These are phyloP conservation scores for Scartelaos histophorus DNA, from an alignment of 2,113 vertebrate species.

Conservation along the genomic window DNA sequence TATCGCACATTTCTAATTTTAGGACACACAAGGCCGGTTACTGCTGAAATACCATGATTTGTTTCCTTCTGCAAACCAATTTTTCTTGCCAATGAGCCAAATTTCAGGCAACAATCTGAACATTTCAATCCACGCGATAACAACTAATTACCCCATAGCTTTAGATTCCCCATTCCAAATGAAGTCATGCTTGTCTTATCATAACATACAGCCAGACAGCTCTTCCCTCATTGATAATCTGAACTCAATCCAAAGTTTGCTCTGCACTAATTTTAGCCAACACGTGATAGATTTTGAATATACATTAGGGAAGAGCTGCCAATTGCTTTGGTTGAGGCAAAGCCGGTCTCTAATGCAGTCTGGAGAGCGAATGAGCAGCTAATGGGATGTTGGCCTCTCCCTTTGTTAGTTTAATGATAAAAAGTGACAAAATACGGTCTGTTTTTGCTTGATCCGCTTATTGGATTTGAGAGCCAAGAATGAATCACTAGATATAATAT, in stretches of 20 bases:
- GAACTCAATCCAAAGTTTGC: constrained; percentile 8
- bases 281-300: constrained; percentile 5
- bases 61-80: not conserved
- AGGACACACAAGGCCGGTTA: not conserved
- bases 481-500: constrained; percentile 9
- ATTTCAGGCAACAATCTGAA: not conserved
- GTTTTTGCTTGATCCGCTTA: constrained; percentile 21
- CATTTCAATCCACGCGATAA: not conserved
- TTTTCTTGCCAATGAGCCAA: not conserved
- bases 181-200: constrained; percentile 5
- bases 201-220: not conserved
- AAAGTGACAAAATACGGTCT: constrained; percentile 20
- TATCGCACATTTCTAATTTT: not conserved
- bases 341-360: constrained; percentile 24
- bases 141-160: not conserved
- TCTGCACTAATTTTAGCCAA: constrained; percentile 9
- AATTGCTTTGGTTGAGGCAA: constrained; percentile 19
- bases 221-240: constrained; percentile 5
- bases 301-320: constrained; percentile 8
- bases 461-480: constrained; percentile 35
- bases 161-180: not conserved
- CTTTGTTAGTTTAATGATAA: constrained; percentile 18
- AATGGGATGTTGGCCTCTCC: constrained; percentile 16
- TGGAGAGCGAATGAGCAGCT: constrained; percentile 30
- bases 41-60: not conserved